Conservation (phyloP, 1,140 invertebrate species). For the Zaprionus davidi region DNA sequence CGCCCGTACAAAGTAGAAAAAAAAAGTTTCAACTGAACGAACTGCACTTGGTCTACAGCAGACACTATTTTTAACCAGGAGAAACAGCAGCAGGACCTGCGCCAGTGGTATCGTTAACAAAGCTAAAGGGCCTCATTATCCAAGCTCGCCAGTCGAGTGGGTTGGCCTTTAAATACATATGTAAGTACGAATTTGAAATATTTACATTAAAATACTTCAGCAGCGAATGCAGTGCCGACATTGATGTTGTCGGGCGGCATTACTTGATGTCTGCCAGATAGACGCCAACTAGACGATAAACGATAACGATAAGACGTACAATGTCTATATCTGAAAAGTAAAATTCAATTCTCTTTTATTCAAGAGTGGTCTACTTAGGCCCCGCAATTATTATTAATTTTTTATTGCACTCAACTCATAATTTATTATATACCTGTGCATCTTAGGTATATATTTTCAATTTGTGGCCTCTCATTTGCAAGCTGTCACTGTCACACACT, state of each 20-base stretch:
- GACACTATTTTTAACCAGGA: conserved; percentile 71
- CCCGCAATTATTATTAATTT: neutral
- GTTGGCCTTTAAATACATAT: conserved; percentile 20
- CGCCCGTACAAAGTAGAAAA: conserved; percentile 36
- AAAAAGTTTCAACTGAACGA: conserved; percentile 23
- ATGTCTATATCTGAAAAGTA: neutral
- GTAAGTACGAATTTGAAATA: conserved; percentile 62
- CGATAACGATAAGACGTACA: neutral
- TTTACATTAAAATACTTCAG: conserved; percentile 76
- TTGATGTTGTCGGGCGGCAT: conserved; percentile 22
- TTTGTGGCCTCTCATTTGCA: conserved; percentile 11
- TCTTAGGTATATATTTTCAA: conserved; percentile 11
- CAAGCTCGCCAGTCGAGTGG: conserved; percentile 14
- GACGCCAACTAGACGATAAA: neutral
- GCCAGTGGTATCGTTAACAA: conserved; percentile 53
- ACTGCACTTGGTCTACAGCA: conserved; percentile 14
- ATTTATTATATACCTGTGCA: neutral
- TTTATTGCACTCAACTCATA: neutral
- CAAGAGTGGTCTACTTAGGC: neutral
- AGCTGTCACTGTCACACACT: neutral
- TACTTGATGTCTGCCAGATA: conserved; percentile 11
- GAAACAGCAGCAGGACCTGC: conserved; percentile 17
- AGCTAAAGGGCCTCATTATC: conserved; percentile 68
- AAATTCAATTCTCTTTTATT: neutral
- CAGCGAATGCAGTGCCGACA: conserved; percentile 18